phyloP scores from a whole-genome alignment of 2,797 vertebrate species.

The Valencia hispanica region DNA sequence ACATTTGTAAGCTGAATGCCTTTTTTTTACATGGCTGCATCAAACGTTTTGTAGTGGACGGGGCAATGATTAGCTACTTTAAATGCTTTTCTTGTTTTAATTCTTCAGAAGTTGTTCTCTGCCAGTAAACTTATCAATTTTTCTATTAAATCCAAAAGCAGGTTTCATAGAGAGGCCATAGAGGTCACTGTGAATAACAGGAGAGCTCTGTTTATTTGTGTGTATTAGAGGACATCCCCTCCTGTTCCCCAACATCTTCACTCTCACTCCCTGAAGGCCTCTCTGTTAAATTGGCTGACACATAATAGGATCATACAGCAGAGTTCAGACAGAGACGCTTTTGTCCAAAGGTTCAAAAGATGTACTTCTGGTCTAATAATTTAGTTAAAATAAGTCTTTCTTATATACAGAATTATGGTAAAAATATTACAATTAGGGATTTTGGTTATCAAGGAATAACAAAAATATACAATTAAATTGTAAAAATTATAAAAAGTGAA shows the following conservation, averaged over 20 bases:
- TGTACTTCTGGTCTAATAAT: constrained; percentile 32
- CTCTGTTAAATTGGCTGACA: constrained; percentile 82
- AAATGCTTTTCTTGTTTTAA: constrained; percentile 74
- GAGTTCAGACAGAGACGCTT: constrained; percentile 72
- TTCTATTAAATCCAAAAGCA: constrained; percentile 80
- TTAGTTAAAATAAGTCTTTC: neutral
- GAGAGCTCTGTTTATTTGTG: constrained; percentile 56
- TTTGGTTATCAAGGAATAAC: neutral
- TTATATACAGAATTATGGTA: neutral
- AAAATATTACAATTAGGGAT: neutral
- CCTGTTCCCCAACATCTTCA: constrained; percentile 65
- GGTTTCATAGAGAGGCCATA: constrained; percentile 70
- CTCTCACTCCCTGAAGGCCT: constrained; percentile 79
- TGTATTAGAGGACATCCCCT: constrained; percentile 34
- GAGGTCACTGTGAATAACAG: constrained; percentile 79
- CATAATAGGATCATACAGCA: constrained; percentile 79
- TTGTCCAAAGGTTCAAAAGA: constrained; percentile 66
- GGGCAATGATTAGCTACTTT: constrained; percentile 68
- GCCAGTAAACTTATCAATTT: constrained; percentile 76
- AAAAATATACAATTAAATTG: neutral
- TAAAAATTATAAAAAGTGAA: neutral
- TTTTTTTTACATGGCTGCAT: constrained; percentile 22
- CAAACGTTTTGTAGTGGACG: constrained; percentile 33
- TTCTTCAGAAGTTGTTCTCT: constrained; percentile 76
- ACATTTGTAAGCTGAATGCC: constrained; percentile 3